Base-by-base conservation (phyloP, 1,140 invertebrate species). In the Oryctes rhinoceros region DNA sequence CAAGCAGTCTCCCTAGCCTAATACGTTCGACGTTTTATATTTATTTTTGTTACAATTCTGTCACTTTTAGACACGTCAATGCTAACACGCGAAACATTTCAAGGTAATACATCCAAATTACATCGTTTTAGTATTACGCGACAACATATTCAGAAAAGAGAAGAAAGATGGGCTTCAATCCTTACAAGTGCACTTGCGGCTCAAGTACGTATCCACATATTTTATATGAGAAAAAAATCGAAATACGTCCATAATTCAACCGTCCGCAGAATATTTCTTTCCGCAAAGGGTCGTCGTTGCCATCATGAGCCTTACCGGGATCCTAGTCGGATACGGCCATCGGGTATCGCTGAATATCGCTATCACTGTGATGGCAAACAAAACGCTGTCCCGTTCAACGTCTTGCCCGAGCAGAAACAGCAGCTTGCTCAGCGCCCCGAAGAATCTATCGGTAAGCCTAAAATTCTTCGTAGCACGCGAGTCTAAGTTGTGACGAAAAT, bases 271-370 rank as follows among this genome's bases (percentile, higher is more conserved):
- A 49, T 15, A 18, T 20, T 48, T 47, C 18, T 10, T 76, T 47
- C 75, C 75, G 13, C 75, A 76, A 48, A 44, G 75, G 18, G 47
- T 47, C 11, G n/a, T 76, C 3, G 20, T 76, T 3, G 75, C 47
- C 20, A 76, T 76, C 7, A n/a, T 76, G 24, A 24, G 65, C 13
- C 65, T 71, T 15, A 35, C 65, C 4, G 65, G 65, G 10, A 71
- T 71, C 9, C 10, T 71, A 35, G 24, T 71, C 4, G 65, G 65
- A 11, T 76, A 76, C 44, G 75, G 75, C 4, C 75, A 76, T 47
- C 37, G 75, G 47, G 75, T 76, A 76, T 76, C 39, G 4, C 11
- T 76, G n/a, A 47, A n/a, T 39, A 39, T 76, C 15, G 75, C 75
- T 47, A 76, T 76, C 11, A 76, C 75, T 47, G 39, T 47, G 20